Percentiles rank a stretch among this genome's conserved stretches.
phyloP scores from a whole-genome alignment of 2,113 vertebrate genomes.

The Aldabrachelys gigantea region DNA sequence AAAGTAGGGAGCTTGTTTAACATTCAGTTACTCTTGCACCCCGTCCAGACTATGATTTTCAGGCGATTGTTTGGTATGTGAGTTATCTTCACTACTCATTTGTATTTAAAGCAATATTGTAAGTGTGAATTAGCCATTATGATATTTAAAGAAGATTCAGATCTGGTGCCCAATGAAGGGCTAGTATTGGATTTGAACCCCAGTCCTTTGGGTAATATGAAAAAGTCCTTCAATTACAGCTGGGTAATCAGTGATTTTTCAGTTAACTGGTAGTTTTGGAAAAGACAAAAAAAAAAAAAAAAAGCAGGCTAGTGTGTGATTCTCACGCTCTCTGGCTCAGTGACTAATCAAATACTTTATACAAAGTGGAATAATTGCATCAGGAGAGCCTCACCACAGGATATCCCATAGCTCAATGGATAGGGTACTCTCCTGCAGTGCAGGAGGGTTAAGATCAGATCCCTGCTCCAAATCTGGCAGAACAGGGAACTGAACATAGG shows the following conservation, averaged over 20 bases:
- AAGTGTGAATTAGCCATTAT: neutral
- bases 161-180: neutral
- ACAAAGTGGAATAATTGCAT: neutral
- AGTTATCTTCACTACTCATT: neutral
- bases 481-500: neutral
- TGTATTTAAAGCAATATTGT: neutral
- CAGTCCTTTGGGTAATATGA: neutral
- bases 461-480: neutral
- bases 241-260: neutral
- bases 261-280: neutral
- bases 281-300: neutral
- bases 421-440: neutral
- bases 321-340: neutral
- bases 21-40: neutral
- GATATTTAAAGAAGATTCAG: neutral
- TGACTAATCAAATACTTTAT: neutral
- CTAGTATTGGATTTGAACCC: neutral
- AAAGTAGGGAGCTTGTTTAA: neutral
- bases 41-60: neutral
- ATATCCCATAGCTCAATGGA: neutral
- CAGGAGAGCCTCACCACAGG: neutral
- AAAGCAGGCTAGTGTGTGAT: neutral
- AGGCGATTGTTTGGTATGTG: neutral
- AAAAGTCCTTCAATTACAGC: neutral
- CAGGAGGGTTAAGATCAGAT: neutral